Base-by-base conservation (phyloP, 2,797 vertebrate species). In the Sus cebifrons region DNA sequence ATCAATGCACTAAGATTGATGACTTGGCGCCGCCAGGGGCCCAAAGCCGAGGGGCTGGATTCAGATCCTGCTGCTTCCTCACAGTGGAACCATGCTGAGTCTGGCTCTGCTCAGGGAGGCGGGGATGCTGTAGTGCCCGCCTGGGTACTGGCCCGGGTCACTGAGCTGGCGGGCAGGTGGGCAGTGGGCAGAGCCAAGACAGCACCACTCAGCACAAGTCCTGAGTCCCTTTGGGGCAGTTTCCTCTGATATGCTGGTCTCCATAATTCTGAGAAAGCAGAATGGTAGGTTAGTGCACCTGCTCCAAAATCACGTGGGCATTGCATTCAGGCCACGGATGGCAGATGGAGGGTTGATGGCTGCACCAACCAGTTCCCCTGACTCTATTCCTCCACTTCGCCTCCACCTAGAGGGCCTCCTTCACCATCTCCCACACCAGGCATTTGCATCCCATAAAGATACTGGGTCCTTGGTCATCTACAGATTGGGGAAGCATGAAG, bases 281-380 rank as follows among this genome's bases (percentile, higher is more conserved):
- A 58, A 16, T 18, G 4, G 3, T 9, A 11, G 52, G 36, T 74
- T 16, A 32, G 86, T 68, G 40, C 23, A 6, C 20, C 32, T 58
- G 65, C 36, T 71, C 60, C 44, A 14, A 91, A 64, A 73, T 71
- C 81, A 54, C 15, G 78, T 5, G 5, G 25, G 58, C 79, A 2
- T 21, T 6, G 27, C 17, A 12, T 67, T 81, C 62, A 75, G 91
- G 74, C 92, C 71, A 1, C 96, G 21, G 20, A n/a, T 21, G 74
- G 44, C 36, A 97, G 70, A 67, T 27, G 23, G 44, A 70, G 73
- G 79, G 92, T 52, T 54, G 75, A 67, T 36, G 16, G 54, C 27
- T 44, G 7, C 40, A 25, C 2, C 29, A 5, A 23, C 81, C n/a
- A 25, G 82, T 23, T 52, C 49, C 40, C 58, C 85, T 91, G 88